Percentiles rank a stretch among this genome's conserved stretches.
Evolutionary conservation across 2,113 vertebrate genomes (phyloP).

Genomic region (Anoplopoma fimbria): DNA sequence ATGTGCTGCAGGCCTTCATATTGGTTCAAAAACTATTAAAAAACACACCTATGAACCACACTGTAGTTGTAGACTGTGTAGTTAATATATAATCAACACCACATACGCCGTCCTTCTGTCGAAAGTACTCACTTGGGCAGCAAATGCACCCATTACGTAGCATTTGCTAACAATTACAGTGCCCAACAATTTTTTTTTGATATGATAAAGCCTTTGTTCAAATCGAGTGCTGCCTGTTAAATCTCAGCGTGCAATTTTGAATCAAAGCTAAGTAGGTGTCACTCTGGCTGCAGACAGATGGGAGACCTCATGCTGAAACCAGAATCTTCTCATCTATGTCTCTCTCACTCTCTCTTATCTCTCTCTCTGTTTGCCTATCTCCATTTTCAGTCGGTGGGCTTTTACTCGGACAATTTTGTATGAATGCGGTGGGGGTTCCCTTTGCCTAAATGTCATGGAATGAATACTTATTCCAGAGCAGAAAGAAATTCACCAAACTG

Average conservation of each 20-base stretch:
- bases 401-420: constrained; percentile 8
- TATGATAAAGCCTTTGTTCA: neutral
- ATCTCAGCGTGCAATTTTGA: constrained; percentile 45
- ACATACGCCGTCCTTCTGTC: neutral
- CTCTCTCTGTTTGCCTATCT: constrained; percentile 26
- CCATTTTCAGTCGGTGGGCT: constrained; percentile 20
- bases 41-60: neutral
- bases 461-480: neutral
- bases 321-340: constrained; percentile 50
- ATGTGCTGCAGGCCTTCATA: no score
- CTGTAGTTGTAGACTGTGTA: neutral
- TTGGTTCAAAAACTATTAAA: neutral
- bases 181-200: neutral
- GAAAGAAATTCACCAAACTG: neutral
- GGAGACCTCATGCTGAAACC: constrained; percentile 52
- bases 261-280: constrained; percentile 60
- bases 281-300: constrained; percentile 48
- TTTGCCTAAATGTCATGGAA: neutral
- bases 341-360: constrained; percentile 32
- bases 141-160: neutral
- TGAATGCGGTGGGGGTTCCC: constrained; percentile 13
- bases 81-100: neutral
- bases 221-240: constrained; percentile 20
- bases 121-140: neutral
- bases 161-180: neutral